Evolutionary conservation across 2,113 vertebrate species (phyloP), one percentile per base, ranked within the genome.

Genomic region (Odocoileus hemionus): DNA sequence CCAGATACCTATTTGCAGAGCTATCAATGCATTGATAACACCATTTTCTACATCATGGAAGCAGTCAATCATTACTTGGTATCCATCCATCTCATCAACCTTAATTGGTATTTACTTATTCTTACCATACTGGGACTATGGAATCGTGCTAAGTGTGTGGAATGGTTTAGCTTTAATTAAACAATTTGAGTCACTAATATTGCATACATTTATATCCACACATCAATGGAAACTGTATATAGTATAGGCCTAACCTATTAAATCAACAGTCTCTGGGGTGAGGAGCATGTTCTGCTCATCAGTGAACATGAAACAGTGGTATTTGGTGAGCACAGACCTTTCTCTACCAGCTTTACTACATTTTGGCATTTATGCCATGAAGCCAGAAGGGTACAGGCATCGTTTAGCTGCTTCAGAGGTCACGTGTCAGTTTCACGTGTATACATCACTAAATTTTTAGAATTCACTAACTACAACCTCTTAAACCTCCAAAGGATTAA

Each of bases 401-500:
- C 70, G 83, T 98, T 98, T 97, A 33, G 21, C 86, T 91, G 47
- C 94, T 97, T 96, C 82, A 97, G 90, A 97, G 50, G 86, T 96
- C 86, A 39, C 28, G 26, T 89, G 25, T 94, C 14, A 30, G 89
- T 97, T 96, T 87, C 26, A 21, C 36, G 54, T 80, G 67, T 88
- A 79, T 89, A 95, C 45, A 88, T 84, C 52, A 61, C 90, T 91
- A 60, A 60, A 95, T 60, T 79, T 87, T 47, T 52, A 67, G 92
- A 36, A 30, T 7, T 11, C 7, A 87, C 0, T 0, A 97, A 92
- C 52, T 47, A 26, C 1, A 84, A 15, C 5, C 70, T 3, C 19
- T 70, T 26, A 67, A 84, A 60, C 19, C 26, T 55, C 10, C 25
- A 64, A 76, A 70, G 1, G 14, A 95, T 52, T 78, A 11, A 61